Percentiles rank a stretch among this genome's conserved stretches.
Evolutionary conservation across 1,140 invertebrate genomes (phyloP).

Genomic region (Drosophila watanabei): DNA sequence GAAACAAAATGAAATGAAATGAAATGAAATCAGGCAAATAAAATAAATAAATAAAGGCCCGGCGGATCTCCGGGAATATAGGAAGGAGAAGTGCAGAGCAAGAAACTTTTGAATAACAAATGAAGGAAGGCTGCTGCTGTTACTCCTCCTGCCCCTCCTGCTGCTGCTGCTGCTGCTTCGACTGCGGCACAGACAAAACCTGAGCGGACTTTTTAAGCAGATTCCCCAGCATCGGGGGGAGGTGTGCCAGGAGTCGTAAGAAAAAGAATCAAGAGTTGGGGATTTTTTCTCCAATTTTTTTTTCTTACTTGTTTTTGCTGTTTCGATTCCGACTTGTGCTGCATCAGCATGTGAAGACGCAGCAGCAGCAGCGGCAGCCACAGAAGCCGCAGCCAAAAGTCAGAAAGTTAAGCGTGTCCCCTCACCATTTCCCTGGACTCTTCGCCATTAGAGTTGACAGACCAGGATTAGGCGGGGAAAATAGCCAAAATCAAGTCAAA

Average conservation of each 20-base stretch:
- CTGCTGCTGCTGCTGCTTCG: constrained; percentile 37
- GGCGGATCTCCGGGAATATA: constrained; percentile 1
- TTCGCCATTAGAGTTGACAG: constrained; percentile 19
- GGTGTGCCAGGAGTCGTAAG: constrained; percentile 2
- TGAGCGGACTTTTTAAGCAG: constrained; percentile 80
- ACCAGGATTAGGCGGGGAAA: constrained; percentile 2
- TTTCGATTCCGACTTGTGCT: constrained; percentile 34
- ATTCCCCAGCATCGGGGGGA: constrained; percentile 31
- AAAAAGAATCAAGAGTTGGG: constrained; percentile 24
- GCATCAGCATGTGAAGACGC: constrained; percentile 51
- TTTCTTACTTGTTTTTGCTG: constrained; percentile 2
- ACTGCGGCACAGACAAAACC: constrained; percentile 71
- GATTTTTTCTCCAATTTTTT: constrained; percentile 2
- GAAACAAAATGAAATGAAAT: constrained; percentile 39
- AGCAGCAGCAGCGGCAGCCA: constrained; percentile 38
- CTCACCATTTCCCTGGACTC: constrained; percentile 20
- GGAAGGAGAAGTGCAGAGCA: constrained; percentile 47
- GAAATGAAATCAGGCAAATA: constrained; percentile 56
- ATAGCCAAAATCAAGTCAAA: not conserved
- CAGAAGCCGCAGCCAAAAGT: constrained; percentile 76
- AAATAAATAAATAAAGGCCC: constrained; percentile 50
- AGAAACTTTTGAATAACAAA: constrained; percentile 83
- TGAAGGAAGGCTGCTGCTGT: constrained; percentile 63
- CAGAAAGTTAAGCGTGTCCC: constrained; percentile 75
- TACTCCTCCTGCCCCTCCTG: not conserved